Evolutionary conservation across 2,113 vertebrate species (phyloP), one percentile per base, ranked within the genome.

Genomic region (Megaceryle maxima): DNA sequence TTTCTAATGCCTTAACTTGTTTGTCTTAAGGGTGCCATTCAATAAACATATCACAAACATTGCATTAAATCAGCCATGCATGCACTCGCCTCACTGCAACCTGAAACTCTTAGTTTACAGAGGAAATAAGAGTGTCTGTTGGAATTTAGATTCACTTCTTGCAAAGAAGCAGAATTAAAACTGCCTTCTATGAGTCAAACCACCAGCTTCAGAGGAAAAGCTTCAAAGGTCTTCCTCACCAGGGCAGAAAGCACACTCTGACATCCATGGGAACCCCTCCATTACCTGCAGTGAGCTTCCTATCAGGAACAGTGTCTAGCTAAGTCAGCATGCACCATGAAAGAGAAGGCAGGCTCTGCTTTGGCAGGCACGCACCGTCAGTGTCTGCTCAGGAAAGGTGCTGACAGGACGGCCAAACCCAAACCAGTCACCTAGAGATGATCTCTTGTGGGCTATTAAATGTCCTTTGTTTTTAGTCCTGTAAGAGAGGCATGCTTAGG

Each of bases 381-480:
- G 39, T 43, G 76, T 69, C 88, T 94, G 72, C 63, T 66, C 39
- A 60, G 17, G 83, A 73, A 83, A 96, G 57, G 17, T 95, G 93
- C 89, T 92, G 91, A 96, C 86, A 88, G 35, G 44, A 90, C 63
- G 94, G 83, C 94, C 91, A 94, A 94, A 92, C 76, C 87, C 83
- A 35, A 73, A 94, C 3, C 57, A 82, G 81, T 91, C 90, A 93
- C 62, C 84, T 72, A 18, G 10, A 74, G 51, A 82, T 48, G 90
- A 93, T 84, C 60, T 78, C 56, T 70, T 78, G 14, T 46, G 13
- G 22, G 43, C 29, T 89, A 87, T 81, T 89, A 82, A 17, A 59
- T 3, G 8, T 12, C 43, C 64, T 82, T 83, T 79, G 43, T 1
- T 46, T 89, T 84, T 11, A 44, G 46, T 37, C 37, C 55, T 69